Conservation (phyloP, 2,888 invertebrate species). For the Luffia ferchaultella region DNA sequence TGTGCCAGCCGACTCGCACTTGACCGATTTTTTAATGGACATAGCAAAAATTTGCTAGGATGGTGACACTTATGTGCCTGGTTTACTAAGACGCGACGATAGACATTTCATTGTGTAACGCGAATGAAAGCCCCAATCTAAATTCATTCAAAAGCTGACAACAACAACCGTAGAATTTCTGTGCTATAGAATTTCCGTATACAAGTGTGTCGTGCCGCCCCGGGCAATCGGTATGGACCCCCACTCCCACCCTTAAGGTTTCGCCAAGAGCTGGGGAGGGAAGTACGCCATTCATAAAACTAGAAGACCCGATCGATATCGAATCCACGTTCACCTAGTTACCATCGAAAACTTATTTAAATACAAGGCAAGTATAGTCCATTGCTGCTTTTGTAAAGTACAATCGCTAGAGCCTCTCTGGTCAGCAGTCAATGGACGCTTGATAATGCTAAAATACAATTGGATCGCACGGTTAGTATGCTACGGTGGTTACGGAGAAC, state of each 20-base stretch:
- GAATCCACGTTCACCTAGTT: conserved; percentile 23
- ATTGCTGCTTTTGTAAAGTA: neutral
- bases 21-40: too few relatives aligned
- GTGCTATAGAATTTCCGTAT: neutral
- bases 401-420: neutral
- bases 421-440: neutral
- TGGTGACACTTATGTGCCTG: too few relatives aligned
- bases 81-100: too few relatives aligned
- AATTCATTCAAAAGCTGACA: neutral
- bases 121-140: too few relatives aligned
- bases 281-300: conserved; percentile 55
- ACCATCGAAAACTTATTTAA: neutral
- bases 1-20: too few relatives aligned
- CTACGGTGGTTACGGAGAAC: neutral
- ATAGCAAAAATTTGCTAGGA: too few relatives aligned
- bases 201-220: neutral
- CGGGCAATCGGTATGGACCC: conserved; percentile 14
- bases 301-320: conserved; percentile 46
- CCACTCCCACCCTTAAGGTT: conserved; percentile 14
- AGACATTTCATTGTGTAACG: too few relatives aligned
- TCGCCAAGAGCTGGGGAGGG: conserved; percentile 17
- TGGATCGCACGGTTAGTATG: neutral
- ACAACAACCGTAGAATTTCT: neutral
- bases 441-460: neutral
- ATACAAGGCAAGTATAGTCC: neutral